Base-by-base conservation (phyloP, 2,888 invertebrate genomes). In the Limenitis camilla region DNA sequence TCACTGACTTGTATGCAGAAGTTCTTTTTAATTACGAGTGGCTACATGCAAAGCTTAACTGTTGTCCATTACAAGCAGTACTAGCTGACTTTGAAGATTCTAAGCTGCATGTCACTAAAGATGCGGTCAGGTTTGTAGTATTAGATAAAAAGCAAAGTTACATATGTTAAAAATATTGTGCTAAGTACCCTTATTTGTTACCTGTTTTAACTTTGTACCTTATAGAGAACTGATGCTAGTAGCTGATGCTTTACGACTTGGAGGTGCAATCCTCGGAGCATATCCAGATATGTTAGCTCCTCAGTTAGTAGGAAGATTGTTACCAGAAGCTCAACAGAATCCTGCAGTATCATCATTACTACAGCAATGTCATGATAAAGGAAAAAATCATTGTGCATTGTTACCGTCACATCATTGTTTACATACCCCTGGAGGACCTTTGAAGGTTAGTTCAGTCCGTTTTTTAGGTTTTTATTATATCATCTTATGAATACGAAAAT, bases 21-120 rank as follows among this genome's bases (percentile, higher is more conserved):
- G 98, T 98, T 0, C 88, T 99, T 0, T 99, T 99, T 82, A 98
- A 98, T 81, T 99, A 98, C 75, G 94, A 96, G 68, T 99, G 98
- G 97, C 88, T 99, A 0, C 97, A 98, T 72, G 97, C 98, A 0
- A 99, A 99, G 74, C 88, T 98, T 0, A 94, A 94, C 62, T 96
- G 97, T 67, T 98, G 98, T 74, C 98, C 99, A 0, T 88, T 99
- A 9, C 98, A 98, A 78, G 94, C 97, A 0, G 94, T 98, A 1
- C 86, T 99, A 6, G 94, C 96, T 5, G 99, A 99, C 79, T 98
- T 97, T 68, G 98, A 99, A 79, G 98, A 99, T 72, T 94, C 97
- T 0, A 93, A 94, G 56, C 85, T 81, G 5, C 92, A 96, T 72
- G 94, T 96, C 8, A 94, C 93, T 66, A 93, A 94, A 65, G 96